Evolutionary conservation across 2,888 invertebrate genomes (phyloP).

Genomic region (Strigamia maritima): DNA sequence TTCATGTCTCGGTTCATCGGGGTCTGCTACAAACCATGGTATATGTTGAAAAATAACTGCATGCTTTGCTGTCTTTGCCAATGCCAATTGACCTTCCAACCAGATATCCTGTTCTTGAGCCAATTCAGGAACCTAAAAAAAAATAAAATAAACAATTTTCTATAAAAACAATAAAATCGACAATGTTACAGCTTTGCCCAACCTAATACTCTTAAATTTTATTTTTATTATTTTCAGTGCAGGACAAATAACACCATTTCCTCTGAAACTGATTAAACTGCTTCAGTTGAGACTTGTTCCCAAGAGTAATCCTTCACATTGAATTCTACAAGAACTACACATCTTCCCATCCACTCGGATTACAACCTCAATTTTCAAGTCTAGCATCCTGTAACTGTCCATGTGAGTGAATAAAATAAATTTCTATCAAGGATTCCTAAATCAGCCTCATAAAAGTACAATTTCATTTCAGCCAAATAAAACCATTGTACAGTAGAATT

Average conservation of each 20-base stretch:
- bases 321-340: not conserved
- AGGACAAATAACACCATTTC: not conserved
- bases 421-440: too few relatives aligned
- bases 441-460: too few relatives aligned
- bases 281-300: not conserved
- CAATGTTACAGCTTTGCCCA: not conserved
- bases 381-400: not conserved
- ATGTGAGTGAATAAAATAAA: not conserved
- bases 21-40: constrained; percentile 52
- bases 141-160: constrained; percentile 1
- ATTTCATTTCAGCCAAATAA: too few relatives aligned
- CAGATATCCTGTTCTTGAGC: constrained; percentile 53
- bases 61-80: constrained; percentile 46
- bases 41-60: constrained; percentile 56
- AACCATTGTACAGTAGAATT: too few relatives aligned
- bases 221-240: not conserved
- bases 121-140: constrained; percentile 47
- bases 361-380: not conserved
- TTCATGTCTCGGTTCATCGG: constrained; percentile 49
- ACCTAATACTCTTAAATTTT: not conserved
- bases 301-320: not conserved
- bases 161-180: constrained; percentile 4
- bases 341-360: not conserved
- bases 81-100: constrained; percentile 51
- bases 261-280: not conserved